Evolutionary conservation across 2,888 invertebrate genomes (phyloP), one percentile per base, ranked within the genome.

Genomic region (Dichetophora obliterata): DNA sequence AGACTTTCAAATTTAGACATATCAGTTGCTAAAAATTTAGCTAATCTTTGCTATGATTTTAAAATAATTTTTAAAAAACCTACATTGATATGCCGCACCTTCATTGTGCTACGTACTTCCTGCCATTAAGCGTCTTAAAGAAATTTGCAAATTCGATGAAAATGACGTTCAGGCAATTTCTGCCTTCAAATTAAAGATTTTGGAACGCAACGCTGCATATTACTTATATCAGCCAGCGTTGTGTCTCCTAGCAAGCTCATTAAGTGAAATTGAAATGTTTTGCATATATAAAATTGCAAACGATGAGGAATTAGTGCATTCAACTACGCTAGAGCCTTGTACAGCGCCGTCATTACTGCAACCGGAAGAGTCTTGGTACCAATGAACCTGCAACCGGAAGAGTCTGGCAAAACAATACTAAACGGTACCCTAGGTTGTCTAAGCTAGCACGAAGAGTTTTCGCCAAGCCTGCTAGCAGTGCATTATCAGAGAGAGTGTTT

Each of bases 1-100:
- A 65, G 68, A n/a, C 74, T 69, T 24, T 63, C 73, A 57, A 54
- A 77, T 73, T 72, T 73, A 57, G 48, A 77, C 66, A 68, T 73
- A 59, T 68, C 57, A 48, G 68, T 59, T 19, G 63, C n/a, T n/a
- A n/a, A n/a, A n/a, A n/a, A n/a, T n/a, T n/a, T n/a, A n/a, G n/a
- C n/a, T n/a, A n/a, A n/a, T 77, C 24, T 73, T 2, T 77, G 66
- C 43, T 68, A 77, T 34, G 63, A 74, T 48, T 74, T 77, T 66
- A 74, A 73, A 73, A 68, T 69, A 9, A 48, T 77, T 77, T 77
- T 77, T 22, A 57, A 57, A 19, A 57, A 57, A 24, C 19, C n/a
- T 57, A 22, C 57, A 57, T 1, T 9, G 37, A 1, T 37, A 9
- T 37, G 5, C 37, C 37, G 8, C 37, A 37, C 37, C 37, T 37